These are phyloP conservation scores for Hydroisotoma schaefferi DNA, from an alignment of 2,888 invertebrate genomes.

Conservation along the genomic window DNA sequence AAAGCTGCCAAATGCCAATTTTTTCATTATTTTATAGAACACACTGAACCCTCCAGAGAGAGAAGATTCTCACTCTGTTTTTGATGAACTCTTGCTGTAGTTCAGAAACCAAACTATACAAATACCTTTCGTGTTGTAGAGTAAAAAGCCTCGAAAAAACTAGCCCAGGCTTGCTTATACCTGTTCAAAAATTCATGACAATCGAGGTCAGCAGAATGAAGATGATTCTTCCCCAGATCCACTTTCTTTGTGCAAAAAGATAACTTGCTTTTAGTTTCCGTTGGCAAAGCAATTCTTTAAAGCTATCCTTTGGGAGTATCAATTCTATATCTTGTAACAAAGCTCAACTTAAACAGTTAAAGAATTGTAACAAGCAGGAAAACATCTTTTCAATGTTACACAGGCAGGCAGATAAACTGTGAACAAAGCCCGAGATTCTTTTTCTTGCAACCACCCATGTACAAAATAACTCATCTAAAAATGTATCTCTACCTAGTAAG, in stretches of 20 bases:
- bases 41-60: too few relatives aligned
- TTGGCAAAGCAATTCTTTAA: slow-evolving; percentile 3
- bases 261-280: not conserved
- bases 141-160: too few relatives aligned
- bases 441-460: too few relatives aligned
- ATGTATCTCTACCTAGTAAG: too few relatives aligned
- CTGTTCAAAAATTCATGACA: slow-evolving; percentile 13
- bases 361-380: not conserved
- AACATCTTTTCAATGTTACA: not conserved
- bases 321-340: slow-evolving; percentile 14
- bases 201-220: slow-evolving; percentile 9
- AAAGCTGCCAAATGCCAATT: too few relatives aligned
- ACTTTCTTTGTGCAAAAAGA: slow-evolving; percentile 1
- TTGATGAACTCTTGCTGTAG: too few relatives aligned
- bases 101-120: too few relatives aligned
- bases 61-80: too few relatives aligned
- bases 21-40: too few relatives aligned
- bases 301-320: slow-evolving; percentile 6
- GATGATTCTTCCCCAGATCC: slow-evolving; percentile 6
- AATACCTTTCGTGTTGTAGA: too few relatives aligned
- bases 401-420: slow-evolving; percentile 4
- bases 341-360: not conserved
- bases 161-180: too few relatives aligned
- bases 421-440: slow-evolving; percentile 9
- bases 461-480: too few relatives aligned